Evolutionary conservation across 1,140 invertebrate genomes (phyloP).

Genomic region (Dinoponera quadriceps): DNA sequence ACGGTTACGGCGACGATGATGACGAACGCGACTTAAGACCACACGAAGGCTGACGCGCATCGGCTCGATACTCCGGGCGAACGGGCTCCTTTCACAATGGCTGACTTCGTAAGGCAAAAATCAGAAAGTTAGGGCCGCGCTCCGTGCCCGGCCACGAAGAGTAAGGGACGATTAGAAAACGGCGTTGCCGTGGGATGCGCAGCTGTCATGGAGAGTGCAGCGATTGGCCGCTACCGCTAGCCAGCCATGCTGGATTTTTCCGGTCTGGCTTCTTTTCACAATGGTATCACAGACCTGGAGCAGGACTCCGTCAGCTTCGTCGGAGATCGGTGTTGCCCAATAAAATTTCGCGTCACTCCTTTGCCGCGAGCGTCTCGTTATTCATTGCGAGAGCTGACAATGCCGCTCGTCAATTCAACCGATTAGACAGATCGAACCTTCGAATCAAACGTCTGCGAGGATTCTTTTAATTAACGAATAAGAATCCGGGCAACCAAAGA

Average conservation of each 20-base stretch:
- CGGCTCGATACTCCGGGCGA: slow-evolving; percentile 45
- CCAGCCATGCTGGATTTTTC: slow-evolving; percentile 85
- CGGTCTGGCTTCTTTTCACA: slow-evolving; percentile 81
- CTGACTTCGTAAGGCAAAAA: slow-evolving; percentile 86
- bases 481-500: neutral
- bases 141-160: slow-evolving; percentile 60
- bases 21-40: slow-evolving; percentile 64
- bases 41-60: slow-evolving; percentile 61
- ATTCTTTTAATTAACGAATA: slow-evolving; percentile 7
- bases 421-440: slow-evolving; percentile 19
- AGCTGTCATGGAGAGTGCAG: slow-evolving; percentile 81
- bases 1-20: neutral
- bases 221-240: slow-evolving; percentile 77
- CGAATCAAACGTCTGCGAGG: slow-evolving; percentile 1
- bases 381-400: slow-evolving; percentile 44
- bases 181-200: slow-evolving; percentile 80
- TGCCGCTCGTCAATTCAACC: slow-evolving; percentile 2
- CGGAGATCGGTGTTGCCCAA: slow-evolving; percentile 57
- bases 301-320: slow-evolving; percentile 64
- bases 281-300: slow-evolving; percentile 65
- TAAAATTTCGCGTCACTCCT: slow-evolving; percentile 38
- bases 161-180: slow-evolving; percentile 68
- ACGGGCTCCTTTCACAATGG: slow-evolving; percentile 82
- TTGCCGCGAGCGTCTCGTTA: slow-evolving; percentile 21
- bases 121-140: slow-evolving; percentile 84